These are phyloP conservation scores for Ceratoteleas bidentatus DNA, from an alignment of 1,140 invertebrate species.

Conservation along the genomic window DNA sequence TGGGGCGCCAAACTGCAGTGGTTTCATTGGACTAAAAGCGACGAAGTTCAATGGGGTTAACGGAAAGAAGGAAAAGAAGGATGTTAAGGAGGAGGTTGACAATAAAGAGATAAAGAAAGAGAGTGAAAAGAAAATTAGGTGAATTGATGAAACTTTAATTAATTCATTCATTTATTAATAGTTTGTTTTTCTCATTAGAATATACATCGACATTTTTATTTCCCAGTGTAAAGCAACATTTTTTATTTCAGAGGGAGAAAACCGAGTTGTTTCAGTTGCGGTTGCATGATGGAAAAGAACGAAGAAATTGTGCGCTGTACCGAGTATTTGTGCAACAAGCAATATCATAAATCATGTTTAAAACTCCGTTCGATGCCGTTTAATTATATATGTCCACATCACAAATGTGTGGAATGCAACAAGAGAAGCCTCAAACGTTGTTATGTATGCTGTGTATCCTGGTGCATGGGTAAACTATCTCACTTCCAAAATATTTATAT, in stretches of 20 bases:
- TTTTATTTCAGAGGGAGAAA: constrained; percentile 39
- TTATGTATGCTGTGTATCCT: constrained; percentile 23
- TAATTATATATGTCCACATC: constrained; percentile 37
- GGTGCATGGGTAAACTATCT: constrained; percentile 38
- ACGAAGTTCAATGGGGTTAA: constrained; percentile 44
- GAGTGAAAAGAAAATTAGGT: neutral
- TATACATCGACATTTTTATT: too few species aligned
- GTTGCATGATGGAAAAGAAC: constrained; percentile 4
- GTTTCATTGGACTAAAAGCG: constrained; percentile 56
- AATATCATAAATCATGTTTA: constrained; percentile 38
- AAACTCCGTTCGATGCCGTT: neutral
- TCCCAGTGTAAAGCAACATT: neutral
- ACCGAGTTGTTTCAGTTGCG: constrained; percentile 25
- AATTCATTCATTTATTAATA: too few species aligned
- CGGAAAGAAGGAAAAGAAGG: constrained; percentile 40
- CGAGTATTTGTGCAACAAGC: constrained; percentile 25
- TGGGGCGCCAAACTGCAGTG: constrained; percentile 90
- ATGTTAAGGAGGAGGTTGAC: constrained; percentile 4
- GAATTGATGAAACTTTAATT: neutral
- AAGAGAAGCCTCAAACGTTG: constrained; percentile 25
- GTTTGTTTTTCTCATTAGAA: too few species aligned
- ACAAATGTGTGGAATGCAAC: constrained; percentile 34
- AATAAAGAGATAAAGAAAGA: too few species aligned
- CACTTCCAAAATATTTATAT: neutral
- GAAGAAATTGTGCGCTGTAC: constrained; percentile 19